Conservation (phyloP, 2,797 vertebrate genomes). For the Nothura maculosa region DNA sequence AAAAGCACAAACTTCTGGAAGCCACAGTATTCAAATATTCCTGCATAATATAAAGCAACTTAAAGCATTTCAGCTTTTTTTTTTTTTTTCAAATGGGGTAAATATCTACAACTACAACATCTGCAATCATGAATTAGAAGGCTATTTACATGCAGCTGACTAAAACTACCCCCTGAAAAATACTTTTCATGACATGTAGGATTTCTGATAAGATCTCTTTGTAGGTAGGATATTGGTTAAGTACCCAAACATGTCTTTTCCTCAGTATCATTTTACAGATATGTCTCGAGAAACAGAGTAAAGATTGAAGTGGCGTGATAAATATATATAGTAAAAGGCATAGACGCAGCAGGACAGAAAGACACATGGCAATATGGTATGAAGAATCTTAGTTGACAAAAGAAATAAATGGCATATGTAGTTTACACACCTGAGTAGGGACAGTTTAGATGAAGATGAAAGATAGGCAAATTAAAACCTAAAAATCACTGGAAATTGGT, state of each 20-base stretch:
- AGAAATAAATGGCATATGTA: slow-evolving; percentile 77
- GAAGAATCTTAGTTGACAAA: slow-evolving; percentile 63
- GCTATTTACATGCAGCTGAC: neutral
- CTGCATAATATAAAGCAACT: neutral
- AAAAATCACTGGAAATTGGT: slow-evolving; percentile 69
- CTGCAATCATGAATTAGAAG: neutral
- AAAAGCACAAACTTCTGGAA: neutral
- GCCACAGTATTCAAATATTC: rapidly evolving
- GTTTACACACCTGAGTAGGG: slow-evolving; percentile 53
- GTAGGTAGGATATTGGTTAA: neutral
- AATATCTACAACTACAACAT: neutral
- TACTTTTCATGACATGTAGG: neutral
- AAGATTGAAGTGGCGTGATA: slow-evolving; percentile 34
- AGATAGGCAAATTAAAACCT: slow-evolving; percentile 78
- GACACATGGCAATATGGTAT: slow-evolving; percentile 46
- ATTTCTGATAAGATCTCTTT: neutral
- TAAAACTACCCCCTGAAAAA: neutral
- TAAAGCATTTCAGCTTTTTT: neutral
- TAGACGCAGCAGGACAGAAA: slow-evolving; percentile 59
- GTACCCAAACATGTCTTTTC: neutral
- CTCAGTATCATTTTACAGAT: slow-evolving; percentile 25
- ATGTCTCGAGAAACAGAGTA: slow-evolving; percentile 13
- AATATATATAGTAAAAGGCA: slow-evolving; percentile 66
- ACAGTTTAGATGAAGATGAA: slow-evolving; percentile 77
- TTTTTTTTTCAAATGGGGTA: neutral